phyloP scores from a whole-genome alignment of 2,113 vertebrate species.

The Fulica atra region DNA sequence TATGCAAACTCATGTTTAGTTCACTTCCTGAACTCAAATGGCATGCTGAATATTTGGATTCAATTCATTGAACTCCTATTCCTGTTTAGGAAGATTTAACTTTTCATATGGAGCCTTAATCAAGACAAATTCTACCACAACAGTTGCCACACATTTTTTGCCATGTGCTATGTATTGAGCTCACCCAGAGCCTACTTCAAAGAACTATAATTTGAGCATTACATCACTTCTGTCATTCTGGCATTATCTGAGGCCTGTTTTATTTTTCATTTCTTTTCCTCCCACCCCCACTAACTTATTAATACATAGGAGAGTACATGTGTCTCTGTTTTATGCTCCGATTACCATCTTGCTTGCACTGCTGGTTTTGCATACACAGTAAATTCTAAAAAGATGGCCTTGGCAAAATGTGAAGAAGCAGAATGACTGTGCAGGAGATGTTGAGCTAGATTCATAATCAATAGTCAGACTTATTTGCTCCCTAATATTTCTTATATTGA shows the following conservation, averaged over 20 bases:
- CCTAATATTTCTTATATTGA: slow-evolving; percentile 60
- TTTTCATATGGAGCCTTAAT: slow-evolving; percentile 68
- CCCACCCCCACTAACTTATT: slow-evolving; percentile 54
- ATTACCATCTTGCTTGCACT: slow-evolving; percentile 60
- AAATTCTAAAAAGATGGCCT: slow-evolving; percentile 58
- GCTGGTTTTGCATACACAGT: slow-evolving; percentile 67
- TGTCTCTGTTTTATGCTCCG: slow-evolving; percentile 60
- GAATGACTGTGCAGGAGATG: slow-evolving; percentile 44
- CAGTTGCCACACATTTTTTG: slow-evolving; percentile 65
- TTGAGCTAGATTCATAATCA: slow-evolving; percentile 63
- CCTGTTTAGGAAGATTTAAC: slow-evolving; percentile 65
- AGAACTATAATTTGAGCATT: slow-evolving; percentile 67
- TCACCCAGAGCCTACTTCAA: slow-evolving; percentile 66
- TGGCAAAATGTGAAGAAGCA: slow-evolving; percentile 62
- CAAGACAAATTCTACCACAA: slow-evolving; percentile 67
- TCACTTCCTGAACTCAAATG: slow-evolving; percentile 56
- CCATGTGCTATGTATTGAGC: slow-evolving; percentile 63
- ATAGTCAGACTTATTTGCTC: slow-evolving; percentile 33
- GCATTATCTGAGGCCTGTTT: slow-evolving; percentile 62
- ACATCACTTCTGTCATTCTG: slow-evolving; percentile 69
- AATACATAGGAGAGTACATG: slow-evolving; percentile 58
- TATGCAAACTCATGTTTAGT: slow-evolving; percentile 41
- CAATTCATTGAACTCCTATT: slow-evolving; percentile 47
- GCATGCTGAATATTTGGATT: slow-evolving; percentile 51
- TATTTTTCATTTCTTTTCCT: slow-evolving; percentile 57